Conservation (phyloP, 2,888 invertebrate species). For the Eueremaeus valkanovi region DNA sequence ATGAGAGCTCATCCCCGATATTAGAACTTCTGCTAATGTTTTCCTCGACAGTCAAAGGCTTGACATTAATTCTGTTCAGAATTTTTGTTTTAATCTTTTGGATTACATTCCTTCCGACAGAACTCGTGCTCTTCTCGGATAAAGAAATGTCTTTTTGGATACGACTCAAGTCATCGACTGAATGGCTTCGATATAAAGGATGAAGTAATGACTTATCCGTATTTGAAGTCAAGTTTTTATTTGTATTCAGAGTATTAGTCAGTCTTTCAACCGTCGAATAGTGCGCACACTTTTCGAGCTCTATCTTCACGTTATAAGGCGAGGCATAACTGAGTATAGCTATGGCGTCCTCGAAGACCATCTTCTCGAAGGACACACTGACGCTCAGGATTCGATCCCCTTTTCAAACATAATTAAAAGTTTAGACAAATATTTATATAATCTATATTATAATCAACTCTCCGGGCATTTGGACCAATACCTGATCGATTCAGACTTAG, state of each 20-base stretch:
- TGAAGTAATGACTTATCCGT: constrained; percentile 61
- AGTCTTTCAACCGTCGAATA: constrained; percentile 47
- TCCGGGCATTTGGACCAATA: not conserved
- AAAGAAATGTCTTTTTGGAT: constrained; percentile 51
- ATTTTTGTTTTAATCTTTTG: constrained; percentile 27
- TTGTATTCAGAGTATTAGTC: constrained; percentile 36
- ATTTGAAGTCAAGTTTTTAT: constrained; percentile 35
- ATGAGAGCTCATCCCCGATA: too few relatives aligned
- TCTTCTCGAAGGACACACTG: constrained; percentile 78
- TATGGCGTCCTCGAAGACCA: constrained; percentile 83
- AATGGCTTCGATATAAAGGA: constrained; percentile 72
- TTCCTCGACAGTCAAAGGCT: not conserved
- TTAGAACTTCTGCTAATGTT: not conserved
- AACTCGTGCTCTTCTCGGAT: constrained; percentile 25
- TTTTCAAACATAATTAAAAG: constrained; percentile 50
- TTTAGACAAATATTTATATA: not conserved
- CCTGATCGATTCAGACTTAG: too few relatives aligned
- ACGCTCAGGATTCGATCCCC: constrained; percentile 83
- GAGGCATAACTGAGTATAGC: constrained; percentile 85
- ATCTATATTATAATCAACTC: not conserved
- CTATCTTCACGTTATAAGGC: constrained; percentile 78
- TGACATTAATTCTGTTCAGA: constrained; percentile 1
- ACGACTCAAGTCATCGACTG: constrained; percentile 69
- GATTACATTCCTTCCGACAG: constrained; percentile 7
- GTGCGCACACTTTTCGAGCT: constrained; percentile 62